Base-by-base conservation (phyloP, 2,888 invertebrate species). In the Rhaphigaster nebulosa region DNA sequence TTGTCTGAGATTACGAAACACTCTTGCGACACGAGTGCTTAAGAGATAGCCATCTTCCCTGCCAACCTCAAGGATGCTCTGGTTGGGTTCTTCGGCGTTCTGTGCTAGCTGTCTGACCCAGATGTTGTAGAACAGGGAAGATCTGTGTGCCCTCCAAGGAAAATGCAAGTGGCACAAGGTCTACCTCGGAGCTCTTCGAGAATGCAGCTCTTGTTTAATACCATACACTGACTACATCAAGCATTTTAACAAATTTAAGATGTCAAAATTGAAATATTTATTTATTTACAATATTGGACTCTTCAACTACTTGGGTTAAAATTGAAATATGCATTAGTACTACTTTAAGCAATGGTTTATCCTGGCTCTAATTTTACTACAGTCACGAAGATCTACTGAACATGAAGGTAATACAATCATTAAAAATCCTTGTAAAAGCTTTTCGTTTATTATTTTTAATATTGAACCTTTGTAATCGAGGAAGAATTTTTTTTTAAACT, bases 61-160 rank as follows among this genome's bases (percentile, higher is more conserved):
- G 84, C 84, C 84, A 84, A 84, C 84, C 45, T 84, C 84, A 84
- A 84, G 84, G 84, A 84, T 84, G 84, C n/a, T n/a, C 84, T 50
- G 70, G 84, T 50, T 84, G 13, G 84, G 45, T 50, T 84, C 41
- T 84, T 50, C 45, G 45, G 45, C 26, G 26, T 18, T 41, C 45
- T 41, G 84, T 84, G 0, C 45, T 1, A 12, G 13, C 18, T 26
- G 41, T 4, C 84, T 50, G 84, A 84, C 84, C 84, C n/a, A 84
- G n/a, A 45, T 84, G 45, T 15, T 84, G 13, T 4, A n/a, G 84
- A 84, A 84, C 84, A 84, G 45, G 84, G 84, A 84, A 84, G 45
- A 84, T 50, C 84, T 84, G 26, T 84, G 45, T 84, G 38, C 84
- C 26, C 12, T 41, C 45, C 84, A 84, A 84, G 84, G 84, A 84